Evolutionary conservation across 2,888 invertebrate species (phyloP).

Genomic region (Marasmarcha lunaedactyla): DNA sequence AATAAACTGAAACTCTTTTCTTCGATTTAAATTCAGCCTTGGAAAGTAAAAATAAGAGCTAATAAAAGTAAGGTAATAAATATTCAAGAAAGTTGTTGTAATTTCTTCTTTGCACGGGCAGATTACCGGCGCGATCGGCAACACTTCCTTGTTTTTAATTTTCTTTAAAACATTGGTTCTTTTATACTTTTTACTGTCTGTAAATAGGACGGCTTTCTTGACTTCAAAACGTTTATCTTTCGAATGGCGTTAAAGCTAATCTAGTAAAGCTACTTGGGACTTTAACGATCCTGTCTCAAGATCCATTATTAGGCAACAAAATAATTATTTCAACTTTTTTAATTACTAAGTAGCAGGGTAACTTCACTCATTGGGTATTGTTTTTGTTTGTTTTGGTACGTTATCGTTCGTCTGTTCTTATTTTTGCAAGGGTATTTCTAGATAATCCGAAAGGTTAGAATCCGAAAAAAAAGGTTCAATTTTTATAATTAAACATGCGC

Average conservation of each 20-base stretch:
- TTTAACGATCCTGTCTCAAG: conserved; percentile 31
- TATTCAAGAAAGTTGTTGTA: conserved; percentile 67
- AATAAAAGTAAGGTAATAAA: conserved; percentile 64
- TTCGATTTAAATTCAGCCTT: conserved; percentile 32
- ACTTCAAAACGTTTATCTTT: conserved; percentile 54
- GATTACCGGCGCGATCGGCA: conserved; percentile 56
- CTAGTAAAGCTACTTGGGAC: conserved; percentile 32
- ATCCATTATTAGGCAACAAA: conserved; percentile 32
- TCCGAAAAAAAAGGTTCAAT: not conserved
- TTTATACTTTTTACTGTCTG: conserved; percentile 58
- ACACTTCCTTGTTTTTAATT: conserved; percentile 69
- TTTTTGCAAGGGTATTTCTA: conserved; percentile 14
- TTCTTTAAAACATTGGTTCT: conserved; percentile 66
- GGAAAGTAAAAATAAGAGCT: conserved; percentile 43
- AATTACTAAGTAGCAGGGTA: conserved; percentile 47
- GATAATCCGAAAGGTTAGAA: conserved; percentile 5
- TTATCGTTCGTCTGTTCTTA: conserved; percentile 16
- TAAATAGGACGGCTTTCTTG: conserved; percentile 59
- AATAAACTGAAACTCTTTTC: conserved; percentile 1
- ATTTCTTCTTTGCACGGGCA: conserved; percentile 66
- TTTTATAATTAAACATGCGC: too few relatives aligned
- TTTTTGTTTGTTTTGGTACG: conserved; percentile 24
- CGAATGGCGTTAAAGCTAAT: conserved; percentile 34
- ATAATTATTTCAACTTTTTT: conserved; percentile 41
- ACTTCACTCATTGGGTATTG: conserved; percentile 25